Conservation (phyloP, 2,888 invertebrate species). For the Mallateleia sp. region DNA sequence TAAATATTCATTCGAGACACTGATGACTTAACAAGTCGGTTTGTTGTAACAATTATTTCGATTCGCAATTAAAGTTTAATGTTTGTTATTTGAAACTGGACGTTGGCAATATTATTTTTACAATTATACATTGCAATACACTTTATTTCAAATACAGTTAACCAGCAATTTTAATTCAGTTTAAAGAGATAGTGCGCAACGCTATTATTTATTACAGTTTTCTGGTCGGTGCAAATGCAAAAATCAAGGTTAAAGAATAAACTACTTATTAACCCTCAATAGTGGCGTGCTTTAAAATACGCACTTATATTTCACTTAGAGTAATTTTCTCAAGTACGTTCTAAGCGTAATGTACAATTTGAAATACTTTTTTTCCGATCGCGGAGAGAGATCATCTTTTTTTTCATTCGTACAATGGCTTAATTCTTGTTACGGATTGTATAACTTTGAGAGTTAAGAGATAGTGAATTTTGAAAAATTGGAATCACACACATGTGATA, state of each 20-base stretch:
- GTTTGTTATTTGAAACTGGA: slow-evolving; percentile 61
- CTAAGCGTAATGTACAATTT: slow-evolving; percentile 12
- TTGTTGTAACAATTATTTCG: slow-evolving; percentile 30
- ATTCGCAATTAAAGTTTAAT: slow-evolving; percentile 60
- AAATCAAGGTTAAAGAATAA: slow-evolving; percentile 68
- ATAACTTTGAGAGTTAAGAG: background rate
- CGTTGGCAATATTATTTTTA: slow-evolving; percentile 35
- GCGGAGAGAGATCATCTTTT: slow-evolving; percentile 1
- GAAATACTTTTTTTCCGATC: slow-evolving; percentile 9
- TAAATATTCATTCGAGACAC: background rate
- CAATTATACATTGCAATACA: slow-evolving; percentile 57
- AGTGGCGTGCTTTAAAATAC: slow-evolving; percentile 33
- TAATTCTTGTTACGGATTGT: background rate
- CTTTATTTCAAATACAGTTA: slow-evolving; percentile 69
- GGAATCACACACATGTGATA: background rate
- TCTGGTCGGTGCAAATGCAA: slow-evolving; percentile 54
- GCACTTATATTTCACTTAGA: slow-evolving; percentile 45
- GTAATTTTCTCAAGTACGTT: slow-evolving; percentile 50
- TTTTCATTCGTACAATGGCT: slow-evolving; percentile 11
- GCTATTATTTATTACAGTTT: slow-evolving; percentile 57
- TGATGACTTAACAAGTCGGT: slow-evolving; percentile 28
- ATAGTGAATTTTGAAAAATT: background rate
- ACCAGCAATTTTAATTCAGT: slow-evolving; percentile 56
- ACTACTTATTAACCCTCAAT: slow-evolving; percentile 68
- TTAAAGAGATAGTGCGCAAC: slow-evolving; percentile 62